Evolutionary conservation across 2,113 vertebrate species (phyloP).

Genomic region (Cygnus atratus): DNA sequence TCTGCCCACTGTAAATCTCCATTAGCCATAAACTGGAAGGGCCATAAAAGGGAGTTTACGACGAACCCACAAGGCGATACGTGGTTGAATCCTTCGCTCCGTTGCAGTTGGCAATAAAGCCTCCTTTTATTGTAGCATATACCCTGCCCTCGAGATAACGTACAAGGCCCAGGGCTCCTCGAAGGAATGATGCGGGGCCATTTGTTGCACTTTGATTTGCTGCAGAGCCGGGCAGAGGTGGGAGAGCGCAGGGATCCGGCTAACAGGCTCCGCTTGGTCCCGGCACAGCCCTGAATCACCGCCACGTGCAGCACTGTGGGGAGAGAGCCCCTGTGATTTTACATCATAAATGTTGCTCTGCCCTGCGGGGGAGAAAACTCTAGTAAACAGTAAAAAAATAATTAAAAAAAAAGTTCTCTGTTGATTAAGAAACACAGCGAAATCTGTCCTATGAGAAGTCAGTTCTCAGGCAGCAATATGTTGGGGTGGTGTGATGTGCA

Average conservation of each 20-base stretch:
- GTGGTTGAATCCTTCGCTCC: neutral
- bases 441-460: neutral
- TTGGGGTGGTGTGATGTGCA: neutral
- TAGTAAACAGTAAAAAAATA: neutral
- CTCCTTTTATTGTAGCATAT: conserved; percentile 37
- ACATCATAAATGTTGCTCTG: neutral
- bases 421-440: neutral
- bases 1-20: conserved; percentile 59
- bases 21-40: conserved; percentile 38
- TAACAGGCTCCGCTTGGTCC: neutral
- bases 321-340: neutral
- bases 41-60: conserved; percentile 35
- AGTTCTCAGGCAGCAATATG: neutral
- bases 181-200: conserved; percentile 24
- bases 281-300: conserved; percentile 11
- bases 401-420: neutral
- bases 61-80: neutral
- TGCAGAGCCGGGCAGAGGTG: neutral
- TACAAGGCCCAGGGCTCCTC: conserved; percentile 37
- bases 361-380: neutral
- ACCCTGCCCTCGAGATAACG: conserved; percentile 60
- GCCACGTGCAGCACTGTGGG: neutral
- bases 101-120: conserved; percentile 52
- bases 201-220: conserved; percentile 31
- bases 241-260: neutral